Evolutionary conservation across 2,113 vertebrate species (phyloP).

Genomic region (Xenopus laevis): DNA sequence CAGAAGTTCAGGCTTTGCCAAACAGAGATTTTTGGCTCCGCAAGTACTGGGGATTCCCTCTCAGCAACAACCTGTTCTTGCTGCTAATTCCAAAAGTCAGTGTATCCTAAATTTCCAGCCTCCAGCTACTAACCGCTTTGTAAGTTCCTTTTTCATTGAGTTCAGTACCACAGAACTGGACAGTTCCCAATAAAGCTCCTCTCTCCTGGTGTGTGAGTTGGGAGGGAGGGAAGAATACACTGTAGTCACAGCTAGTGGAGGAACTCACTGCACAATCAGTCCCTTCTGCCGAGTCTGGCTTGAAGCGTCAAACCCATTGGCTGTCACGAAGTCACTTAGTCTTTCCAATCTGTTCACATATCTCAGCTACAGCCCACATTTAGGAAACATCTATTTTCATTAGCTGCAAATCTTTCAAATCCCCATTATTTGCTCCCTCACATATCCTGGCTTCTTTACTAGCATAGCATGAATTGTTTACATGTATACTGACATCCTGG

Average conservation of each 20-base stretch:
- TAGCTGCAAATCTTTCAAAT: slow-evolving; percentile 17
- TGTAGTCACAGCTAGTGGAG: not conserved
- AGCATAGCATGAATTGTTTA: slow-evolving; percentile 53
- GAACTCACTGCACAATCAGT: slow-evolving; percentile 37
- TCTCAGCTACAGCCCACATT: slow-evolving; percentile 12
- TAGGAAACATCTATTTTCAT: slow-evolving; percentile 31
- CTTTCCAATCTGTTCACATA: slow-evolving; percentile 22
- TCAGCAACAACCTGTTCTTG: not conserved
- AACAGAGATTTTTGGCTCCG: not conserved
- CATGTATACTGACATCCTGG: slow-evolving; percentile 16
- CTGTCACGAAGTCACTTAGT: slow-evolving; percentile 40
- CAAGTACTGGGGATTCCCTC: too few species aligned
- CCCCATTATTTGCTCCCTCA: slow-evolving; percentile 25
- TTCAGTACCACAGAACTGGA: slow-evolving; percentile 62
- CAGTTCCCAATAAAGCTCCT: slow-evolving; percentile 47
- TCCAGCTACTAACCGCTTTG: not conserved
- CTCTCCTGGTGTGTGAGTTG: not conserved
- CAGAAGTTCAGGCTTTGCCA: slow-evolving; percentile 9
- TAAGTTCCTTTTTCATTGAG: not conserved
- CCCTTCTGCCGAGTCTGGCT: slow-evolving; percentile 39
- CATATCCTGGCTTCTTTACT: slow-evolving; percentile 23
- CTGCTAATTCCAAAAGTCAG: not conserved
- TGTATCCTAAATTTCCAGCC: not conserved
- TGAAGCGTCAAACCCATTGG: slow-evolving; percentile 35
- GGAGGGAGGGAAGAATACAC: slow-evolving; percentile 13